phyloP scores from a whole-genome alignment of 2,888 invertebrate genomes.

The Dicranocentrus wangi region DNA sequence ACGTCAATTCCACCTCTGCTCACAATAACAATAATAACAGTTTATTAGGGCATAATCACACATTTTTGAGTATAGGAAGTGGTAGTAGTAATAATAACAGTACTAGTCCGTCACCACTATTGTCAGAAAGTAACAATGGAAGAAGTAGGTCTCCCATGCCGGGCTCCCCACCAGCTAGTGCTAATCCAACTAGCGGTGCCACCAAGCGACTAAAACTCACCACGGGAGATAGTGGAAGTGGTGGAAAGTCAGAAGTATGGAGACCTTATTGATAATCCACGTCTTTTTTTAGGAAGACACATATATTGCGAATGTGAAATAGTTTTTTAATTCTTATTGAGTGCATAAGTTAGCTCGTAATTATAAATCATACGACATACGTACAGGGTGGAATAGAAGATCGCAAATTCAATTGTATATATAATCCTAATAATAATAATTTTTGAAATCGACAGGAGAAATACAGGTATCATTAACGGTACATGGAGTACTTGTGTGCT shows the following conservation, averaged over 20 bases:
- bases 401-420: too few species aligned
- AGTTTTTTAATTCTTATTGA: constrained; percentile 16
- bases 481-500: too few species aligned
- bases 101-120: neutral
- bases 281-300: neutral
- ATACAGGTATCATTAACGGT: too few species aligned
- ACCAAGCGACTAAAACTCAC: constrained; percentile 51
- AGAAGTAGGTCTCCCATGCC: constrained; percentile 48
- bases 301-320: too few species aligned
- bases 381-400: constrained; percentile 46
- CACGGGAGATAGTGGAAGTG: constrained; percentile 19
- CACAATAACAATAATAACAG: constrained; percentile 53
- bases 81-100: constrained; percentile 25
- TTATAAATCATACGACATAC: too few species aligned
- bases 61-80: constrained; percentile 48
- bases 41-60: constrained; percentile 40
- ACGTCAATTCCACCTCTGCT: constrained; percentile 2
- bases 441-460: too few species aligned
- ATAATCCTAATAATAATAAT: too few species aligned
- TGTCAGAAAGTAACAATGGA: constrained; percentile 35
- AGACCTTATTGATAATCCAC: constrained; percentile 69
- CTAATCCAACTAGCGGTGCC: neutral
- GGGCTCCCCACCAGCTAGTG: constrained; percentile 46
- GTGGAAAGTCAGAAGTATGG: constrained; percentile 69
- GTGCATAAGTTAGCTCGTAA: too few species aligned